Conservation (phyloP, 2,888 invertebrate genomes). For the Thera obeliscata region DNA sequence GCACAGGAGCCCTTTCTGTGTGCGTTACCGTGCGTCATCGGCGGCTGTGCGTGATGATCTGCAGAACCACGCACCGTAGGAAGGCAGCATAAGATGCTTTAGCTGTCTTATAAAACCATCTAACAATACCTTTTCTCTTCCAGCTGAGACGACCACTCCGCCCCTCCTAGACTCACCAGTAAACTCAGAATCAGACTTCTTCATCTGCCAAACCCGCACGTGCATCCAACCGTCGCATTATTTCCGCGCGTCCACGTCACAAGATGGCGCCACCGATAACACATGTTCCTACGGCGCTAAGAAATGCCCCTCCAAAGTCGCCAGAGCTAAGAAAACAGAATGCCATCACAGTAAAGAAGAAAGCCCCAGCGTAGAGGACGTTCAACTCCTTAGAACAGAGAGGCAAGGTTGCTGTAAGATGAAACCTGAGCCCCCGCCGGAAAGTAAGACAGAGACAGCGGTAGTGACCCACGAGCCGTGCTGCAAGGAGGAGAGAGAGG, state of each 20-base stretch:
- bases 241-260: conserved; percentile 65
- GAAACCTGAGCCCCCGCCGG: conserved; percentile 60
- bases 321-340: conserved; percentile 59
- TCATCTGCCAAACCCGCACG: conserved; percentile 73
- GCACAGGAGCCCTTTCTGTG: too few relatives aligned
- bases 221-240: conserved; percentile 79
- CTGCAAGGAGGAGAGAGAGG: conserved; percentile 47
- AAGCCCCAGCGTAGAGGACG: conserved; percentile 70
- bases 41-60: too few relatives aligned
- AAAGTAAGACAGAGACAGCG: conserved; percentile 24
- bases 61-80: too few relatives aligned
- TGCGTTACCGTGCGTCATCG: too few relatives aligned
- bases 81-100: too few relatives aligned
- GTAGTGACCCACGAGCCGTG: conserved; percentile 52
- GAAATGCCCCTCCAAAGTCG: conserved; percentile 72
- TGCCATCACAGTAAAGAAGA: conserved; percentile 67
- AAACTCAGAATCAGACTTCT: conserved; percentile 70
- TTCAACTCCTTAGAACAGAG: conserved; percentile 62
- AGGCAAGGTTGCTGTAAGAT: conserved; percentile 68
- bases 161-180: conserved; percentile 67
- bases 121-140: conserved; percentile 26
- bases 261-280: conserved; percentile 52
- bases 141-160: conserved; percentile 76
- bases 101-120: neutral
- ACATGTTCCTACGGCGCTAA: conserved; percentile 74